phyloP scores from a whole-genome alignment of 2,113 vertebrate species.

The Glareola pratincola region DNA sequence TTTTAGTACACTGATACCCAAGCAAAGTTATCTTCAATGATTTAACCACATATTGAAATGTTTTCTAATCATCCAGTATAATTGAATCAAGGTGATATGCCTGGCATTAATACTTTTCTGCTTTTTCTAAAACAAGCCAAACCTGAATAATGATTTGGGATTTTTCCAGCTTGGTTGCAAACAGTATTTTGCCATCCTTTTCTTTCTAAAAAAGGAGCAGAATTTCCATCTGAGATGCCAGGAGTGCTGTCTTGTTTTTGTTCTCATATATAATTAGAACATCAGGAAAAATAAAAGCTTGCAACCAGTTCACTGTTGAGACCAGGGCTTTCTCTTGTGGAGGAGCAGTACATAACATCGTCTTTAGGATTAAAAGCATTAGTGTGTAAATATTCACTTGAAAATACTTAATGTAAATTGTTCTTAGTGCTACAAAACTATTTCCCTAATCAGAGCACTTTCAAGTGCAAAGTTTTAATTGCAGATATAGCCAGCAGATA shows the following conservation, averaged over 20 bases:
- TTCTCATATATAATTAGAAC: slow-evolving; percentile 49
- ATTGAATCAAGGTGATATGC: not conserved
- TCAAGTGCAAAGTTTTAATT: not conserved
- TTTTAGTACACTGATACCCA: not conserved
- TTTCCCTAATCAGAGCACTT: not conserved
- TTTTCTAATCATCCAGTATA: not conserved
- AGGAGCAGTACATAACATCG: not conserved
- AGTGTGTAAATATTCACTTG: not conserved
- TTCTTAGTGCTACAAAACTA: not conserved
- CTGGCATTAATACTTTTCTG: not conserved
- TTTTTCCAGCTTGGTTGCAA: not conserved
- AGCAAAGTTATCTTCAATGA: not conserved
- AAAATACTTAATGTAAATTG: not conserved
- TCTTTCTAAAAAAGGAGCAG: not conserved
- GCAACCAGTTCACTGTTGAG: not conserved
- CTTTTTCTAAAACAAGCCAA: not conserved
- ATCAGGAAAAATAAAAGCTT: slow-evolving; percentile 5
- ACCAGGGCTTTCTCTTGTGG: not conserved
- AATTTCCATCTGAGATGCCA: slow-evolving; percentile 37
- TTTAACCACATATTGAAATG: not conserved
- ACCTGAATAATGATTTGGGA: not conserved
- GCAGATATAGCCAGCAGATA: not conserved
- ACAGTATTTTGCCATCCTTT: not conserved
- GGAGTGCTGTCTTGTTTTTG: not conserved
- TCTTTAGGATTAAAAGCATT: not conserved